Conservation (phyloP, 2,113 vertebrate genomes). For the Zosterops pallidus region DNA sequence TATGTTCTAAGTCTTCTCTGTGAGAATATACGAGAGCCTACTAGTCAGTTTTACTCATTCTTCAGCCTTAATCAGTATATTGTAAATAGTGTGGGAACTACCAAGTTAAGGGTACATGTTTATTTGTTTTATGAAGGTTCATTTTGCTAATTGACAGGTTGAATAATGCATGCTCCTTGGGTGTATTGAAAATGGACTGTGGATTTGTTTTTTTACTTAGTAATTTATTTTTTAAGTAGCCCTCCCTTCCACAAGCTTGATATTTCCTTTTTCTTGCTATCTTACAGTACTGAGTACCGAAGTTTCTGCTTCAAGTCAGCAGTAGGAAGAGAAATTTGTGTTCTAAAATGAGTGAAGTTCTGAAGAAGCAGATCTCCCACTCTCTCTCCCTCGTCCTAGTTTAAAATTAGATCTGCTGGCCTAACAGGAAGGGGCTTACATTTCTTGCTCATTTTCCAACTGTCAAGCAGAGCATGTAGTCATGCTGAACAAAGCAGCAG, state of each 20-base stretch:
- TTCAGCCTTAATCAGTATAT: not conserved
- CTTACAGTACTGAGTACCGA: not conserved
- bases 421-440: not conserved
- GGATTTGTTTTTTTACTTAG: not conserved
- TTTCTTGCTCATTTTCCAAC: not conserved
- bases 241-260: not conserved
- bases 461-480: not conserved
- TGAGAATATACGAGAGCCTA: not conserved
- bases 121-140: not conserved
- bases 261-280: not conserved
- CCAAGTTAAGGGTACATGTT: not conserved
- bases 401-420: not conserved
- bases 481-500: constrained; percentile 11
- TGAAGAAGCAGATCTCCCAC: not conserved
- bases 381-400: not conserved
- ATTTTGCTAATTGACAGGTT: not conserved
- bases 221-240: not conserved
- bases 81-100: not conserved
- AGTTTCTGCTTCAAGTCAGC: not conserved
- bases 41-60: not conserved
- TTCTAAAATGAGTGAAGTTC: not conserved
- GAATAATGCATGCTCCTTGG: not conserved
- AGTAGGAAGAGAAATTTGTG: not conserved
- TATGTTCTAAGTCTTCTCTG: not conserved
- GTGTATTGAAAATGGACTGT: not conserved